A percentile compares a stretch with the other conserved stretches of the same genome.
Evolutionary conservation across 2,797 vertebrate genomes (phyloP).

Genomic region (Rhyacichthys aspro): DNA sequence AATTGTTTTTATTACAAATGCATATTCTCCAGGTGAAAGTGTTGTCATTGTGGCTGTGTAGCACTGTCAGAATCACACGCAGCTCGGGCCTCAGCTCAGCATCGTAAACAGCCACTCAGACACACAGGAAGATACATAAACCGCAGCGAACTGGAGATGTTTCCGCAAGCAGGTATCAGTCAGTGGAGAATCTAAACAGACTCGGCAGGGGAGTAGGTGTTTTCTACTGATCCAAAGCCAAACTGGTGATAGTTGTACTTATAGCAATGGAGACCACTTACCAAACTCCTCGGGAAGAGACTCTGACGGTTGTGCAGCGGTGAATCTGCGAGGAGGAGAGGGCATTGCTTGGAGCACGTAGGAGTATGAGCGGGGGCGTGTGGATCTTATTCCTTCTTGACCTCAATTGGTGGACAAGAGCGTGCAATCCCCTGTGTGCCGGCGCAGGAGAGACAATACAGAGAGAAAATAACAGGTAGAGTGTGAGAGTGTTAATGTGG

Average conservation of each 20-base stretch:
- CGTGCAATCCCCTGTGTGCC: constrained; percentile 18
- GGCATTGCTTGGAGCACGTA: constrained; percentile 28
- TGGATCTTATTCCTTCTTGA: constrained; percentile 43
- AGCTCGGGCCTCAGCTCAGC: constrained; percentile 48
- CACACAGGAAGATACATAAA: constrained; percentile 42
- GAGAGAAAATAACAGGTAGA: not conserved
- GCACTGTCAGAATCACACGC: constrained; percentile 53
- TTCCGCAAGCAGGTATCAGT: constrained; percentile 54
- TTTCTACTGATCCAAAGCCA: constrained; percentile 60
- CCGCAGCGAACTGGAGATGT: constrained; percentile 29
- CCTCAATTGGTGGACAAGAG: constrained; percentile 43
- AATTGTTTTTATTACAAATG: constrained; percentile 42
- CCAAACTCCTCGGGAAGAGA: constrained; percentile 39
- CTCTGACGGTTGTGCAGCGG: constrained; percentile 39
- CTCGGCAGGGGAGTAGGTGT: constrained; percentile 49
- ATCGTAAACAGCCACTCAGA: constrained; percentile 55
- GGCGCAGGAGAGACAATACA: constrained; percentile 13
- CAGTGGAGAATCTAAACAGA: constrained; percentile 52
- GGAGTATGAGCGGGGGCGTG: constrained; percentile 26
- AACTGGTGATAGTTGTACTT: constrained; percentile 37
- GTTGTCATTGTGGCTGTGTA: constrained; percentile 41
- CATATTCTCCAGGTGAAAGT: constrained; percentile 31
- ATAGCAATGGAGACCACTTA: constrained; percentile 53
- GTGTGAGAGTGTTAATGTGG: constrained; percentile 9
- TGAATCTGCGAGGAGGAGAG: constrained; percentile 29